A percentile compares a stretch with the other conserved stretches of the same genome.
phyloP scores from a whole-genome alignment of 2,113 vertebrate genomes.

The Rynchops niger region DNA sequence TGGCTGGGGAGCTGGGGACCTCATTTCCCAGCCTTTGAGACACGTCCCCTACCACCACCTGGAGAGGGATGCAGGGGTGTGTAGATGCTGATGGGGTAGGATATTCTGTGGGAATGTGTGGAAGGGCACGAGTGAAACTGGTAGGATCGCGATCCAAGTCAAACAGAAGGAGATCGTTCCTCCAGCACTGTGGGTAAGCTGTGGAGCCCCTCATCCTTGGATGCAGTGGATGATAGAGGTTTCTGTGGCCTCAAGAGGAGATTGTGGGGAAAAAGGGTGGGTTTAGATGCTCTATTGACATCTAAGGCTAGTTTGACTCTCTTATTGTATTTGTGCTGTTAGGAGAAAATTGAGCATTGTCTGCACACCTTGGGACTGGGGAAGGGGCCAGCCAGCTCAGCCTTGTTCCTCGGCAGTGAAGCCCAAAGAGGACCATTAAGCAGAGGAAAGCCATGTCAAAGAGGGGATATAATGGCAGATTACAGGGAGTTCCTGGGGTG shows the following conservation, averaged over 20 bases:
- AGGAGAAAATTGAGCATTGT: constrained; percentile 25
- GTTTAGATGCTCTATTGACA: not conserved
- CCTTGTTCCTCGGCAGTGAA: not conserved
- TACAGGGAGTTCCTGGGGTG: constrained; percentile 3
- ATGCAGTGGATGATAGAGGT: not conserved
- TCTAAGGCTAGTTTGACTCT: not conserved
- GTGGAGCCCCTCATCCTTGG: not conserved
- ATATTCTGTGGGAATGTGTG: not conserved
- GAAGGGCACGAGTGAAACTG: not conserved
- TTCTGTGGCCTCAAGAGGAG: not conserved
- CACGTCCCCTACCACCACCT: fast-evolving
- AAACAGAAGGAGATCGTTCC: not conserved
- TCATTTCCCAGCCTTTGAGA: not conserved
- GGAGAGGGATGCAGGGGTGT: not conserved
- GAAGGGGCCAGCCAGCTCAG: not conserved
- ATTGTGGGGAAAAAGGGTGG: not conserved
- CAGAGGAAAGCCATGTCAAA: not conserved
- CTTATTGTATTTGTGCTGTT: not conserved
- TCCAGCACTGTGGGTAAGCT: not conserved
- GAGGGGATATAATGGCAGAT: constrained; percentile 16
- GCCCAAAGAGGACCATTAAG: not conserved
- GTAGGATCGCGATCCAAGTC: not conserved
- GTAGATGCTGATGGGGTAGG: not conserved
- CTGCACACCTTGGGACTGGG: not conserved
- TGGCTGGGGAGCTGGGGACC: too few species aligned